Base-by-base conservation (phyloP, 2,888 invertebrate genomes). In the Hypomecis atomaria region DNA sequence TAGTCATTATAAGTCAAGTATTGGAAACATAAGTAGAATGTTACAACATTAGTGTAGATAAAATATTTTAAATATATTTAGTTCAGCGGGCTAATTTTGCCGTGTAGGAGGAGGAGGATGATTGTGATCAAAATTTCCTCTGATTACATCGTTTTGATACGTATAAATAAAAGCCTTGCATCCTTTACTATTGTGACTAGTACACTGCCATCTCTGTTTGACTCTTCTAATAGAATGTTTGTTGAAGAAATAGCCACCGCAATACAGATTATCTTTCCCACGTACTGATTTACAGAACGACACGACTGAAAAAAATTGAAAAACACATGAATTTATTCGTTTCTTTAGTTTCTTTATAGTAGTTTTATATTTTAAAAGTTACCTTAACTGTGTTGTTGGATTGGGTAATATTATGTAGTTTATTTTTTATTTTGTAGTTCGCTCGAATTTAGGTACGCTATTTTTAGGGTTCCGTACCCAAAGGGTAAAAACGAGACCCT, bases 171-270 rank as follows among this genome's bases (percentile, higher is more conserved):
- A 59, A 0, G 71, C 70, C 4, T 55, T 44, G 49, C 74, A 76
- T 0, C 77, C 71, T 10, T 49, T 56, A 1, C 55, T 50, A 36
- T 65, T 65, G 63, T 79, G 75, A 0, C 73, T 77, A 8, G 78
- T 76, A 42, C 80, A 82, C n/a, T 70, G 58, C 78, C 79, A 82
- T 10, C 73, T 53, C 47, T 37, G 7, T 44, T 55, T 65, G 0
- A 13, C 7, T 8, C 43, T 37, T 10, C 9, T 5, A 0, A 6
- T 11, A 7, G 23, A 13, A 0, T 50, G 36, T 43, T 59, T 59
- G 36, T 8, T 34, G n/a, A 36, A 59, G n/a, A n/a, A 8, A n/a
- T 50, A 50, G 2, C n/a, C 50, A 3, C 43, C 44, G 10, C 13
- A 44, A 23, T 2, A 7, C 37, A 55, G 44, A 13, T 37, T 55